phyloP scores from a whole-genome alignment of 2,797 vertebrate genomes.

The Cirrhinus molitorella region DNA sequence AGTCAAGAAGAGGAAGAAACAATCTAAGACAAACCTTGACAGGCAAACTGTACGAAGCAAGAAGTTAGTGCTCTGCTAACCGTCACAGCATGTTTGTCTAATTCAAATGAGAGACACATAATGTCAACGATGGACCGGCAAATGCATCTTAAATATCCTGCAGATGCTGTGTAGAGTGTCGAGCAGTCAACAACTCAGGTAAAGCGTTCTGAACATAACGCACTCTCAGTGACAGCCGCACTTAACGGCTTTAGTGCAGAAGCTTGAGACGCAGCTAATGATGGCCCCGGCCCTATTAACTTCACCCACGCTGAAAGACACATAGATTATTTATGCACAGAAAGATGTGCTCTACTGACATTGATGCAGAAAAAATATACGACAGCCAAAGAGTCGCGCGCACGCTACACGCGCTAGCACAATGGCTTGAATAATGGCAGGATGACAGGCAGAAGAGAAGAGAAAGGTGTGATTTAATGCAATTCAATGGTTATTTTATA shows the following conservation, averaged over 20 bases:
- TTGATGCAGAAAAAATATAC: constrained; percentile 56
- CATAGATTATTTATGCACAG: constrained; percentile 72
- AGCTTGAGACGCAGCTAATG: constrained; percentile 72
- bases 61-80: constrained; percentile 15
- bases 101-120: constrained; percentile 28
- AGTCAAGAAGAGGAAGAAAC: background rate
- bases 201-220: constrained; percentile 55
- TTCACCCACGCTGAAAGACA: constrained; percentile 65
- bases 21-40: background rate
- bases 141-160: constrained; percentile 44
- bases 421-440: constrained; percentile 54
- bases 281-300: constrained; percentile 71
- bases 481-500: constrained; percentile 59
- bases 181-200: constrained; percentile 51
- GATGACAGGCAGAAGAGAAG: constrained; percentile 57
- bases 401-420: constrained; percentile 56
- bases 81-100: constrained; percentile 24
- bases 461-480: constrained; percentile 60
- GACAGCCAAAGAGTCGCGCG: constrained; percentile 61
- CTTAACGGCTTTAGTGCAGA: constrained; percentile 69
- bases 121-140: constrained; percentile 14
- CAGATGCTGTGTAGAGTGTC: constrained; percentile 45
- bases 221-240: constrained; percentile 70
- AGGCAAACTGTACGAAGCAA: background rate
- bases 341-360: constrained; percentile 64